These are phyloP conservation scores for Pemphigus obesinymphae DNA, from an alignment of 1,140 invertebrate genomes.

Conservation along the genomic window DNA sequence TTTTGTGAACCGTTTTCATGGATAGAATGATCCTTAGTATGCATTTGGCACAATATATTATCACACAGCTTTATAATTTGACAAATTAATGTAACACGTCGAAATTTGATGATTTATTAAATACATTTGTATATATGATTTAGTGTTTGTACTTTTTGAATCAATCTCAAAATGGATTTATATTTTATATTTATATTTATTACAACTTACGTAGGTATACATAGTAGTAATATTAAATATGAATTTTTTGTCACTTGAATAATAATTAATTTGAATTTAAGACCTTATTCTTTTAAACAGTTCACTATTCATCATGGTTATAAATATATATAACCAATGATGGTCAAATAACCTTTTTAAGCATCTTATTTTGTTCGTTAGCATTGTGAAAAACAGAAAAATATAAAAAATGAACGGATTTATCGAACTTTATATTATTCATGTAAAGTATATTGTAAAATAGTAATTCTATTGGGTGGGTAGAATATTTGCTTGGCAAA, in stretches of 20 bases:
- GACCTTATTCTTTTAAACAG: not conserved
- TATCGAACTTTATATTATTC: not conserved
- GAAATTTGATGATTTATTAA: slow-evolving; percentile 8
- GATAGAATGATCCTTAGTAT: no score
- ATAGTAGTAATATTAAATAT: not conserved
- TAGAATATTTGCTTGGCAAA: not conserved
- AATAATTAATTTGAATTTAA: not conserved
- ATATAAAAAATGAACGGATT: not conserved
- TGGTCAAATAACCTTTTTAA: not conserved
- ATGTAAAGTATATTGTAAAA: not conserved
- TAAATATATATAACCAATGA: no score
- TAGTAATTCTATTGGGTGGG: not conserved
- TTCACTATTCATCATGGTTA: not conserved
- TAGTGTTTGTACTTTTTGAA: not conserved
- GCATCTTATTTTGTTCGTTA: not conserved
- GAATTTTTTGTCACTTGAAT: not conserved
- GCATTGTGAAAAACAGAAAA: not conserved
- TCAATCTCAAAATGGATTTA: not conserved
- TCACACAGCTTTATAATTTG: not conserved
- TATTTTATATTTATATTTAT: not conserved
- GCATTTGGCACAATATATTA: not conserved
- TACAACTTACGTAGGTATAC: no score
- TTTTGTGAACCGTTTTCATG: no score
- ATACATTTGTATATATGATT: not conserved
- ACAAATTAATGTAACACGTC: not conserved